Evolutionary conservation across 1,140 invertebrate genomes (phyloP).

Genomic region (Papilio xuthus): DNA sequence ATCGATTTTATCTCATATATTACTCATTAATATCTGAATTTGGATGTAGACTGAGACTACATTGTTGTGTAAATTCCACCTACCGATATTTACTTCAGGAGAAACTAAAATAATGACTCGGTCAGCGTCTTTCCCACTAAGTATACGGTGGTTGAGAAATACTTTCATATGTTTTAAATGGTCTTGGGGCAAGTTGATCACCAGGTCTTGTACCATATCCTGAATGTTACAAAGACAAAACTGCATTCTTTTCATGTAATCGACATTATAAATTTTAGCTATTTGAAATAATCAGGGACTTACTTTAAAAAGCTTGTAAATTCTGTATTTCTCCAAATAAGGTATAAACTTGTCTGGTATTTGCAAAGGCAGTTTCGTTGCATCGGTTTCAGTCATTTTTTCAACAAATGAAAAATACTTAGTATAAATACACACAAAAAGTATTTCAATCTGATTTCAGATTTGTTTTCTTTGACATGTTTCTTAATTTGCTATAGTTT

Average conservation of each 20-base stretch:
- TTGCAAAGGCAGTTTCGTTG: conserved; percentile 60
- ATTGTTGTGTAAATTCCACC: neutral
- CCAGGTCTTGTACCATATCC: conserved; percentile 68
- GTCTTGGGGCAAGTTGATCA: conserved; percentile 68
- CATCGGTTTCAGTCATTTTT: conserved; percentile 75
- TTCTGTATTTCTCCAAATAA: conserved; percentile 69
- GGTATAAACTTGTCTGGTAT: conserved; percentile 71
- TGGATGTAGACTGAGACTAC: neutral
- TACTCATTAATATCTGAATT: neutral
- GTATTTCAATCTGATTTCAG: neutral
- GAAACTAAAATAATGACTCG: conserved; percentile 64
- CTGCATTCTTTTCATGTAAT: neutral
- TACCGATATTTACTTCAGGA: conserved; percentile 67
- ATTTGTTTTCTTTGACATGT: neutral
- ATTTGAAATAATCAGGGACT: conserved; percentile 17
- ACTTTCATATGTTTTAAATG: conserved; percentile 74
- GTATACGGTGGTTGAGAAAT: conserved; percentile 53
- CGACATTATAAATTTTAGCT: neutral
- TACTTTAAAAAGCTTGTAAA: conserved; percentile 75
- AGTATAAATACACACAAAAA: neutral
- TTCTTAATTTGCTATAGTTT: neutral
- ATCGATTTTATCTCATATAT: neutral
- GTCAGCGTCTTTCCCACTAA: conserved; percentile 59
- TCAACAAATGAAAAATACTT: neutral
- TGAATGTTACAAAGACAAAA: conserved; percentile 40